phyloP scores from a whole-genome alignment of 2,888 invertebrate species.

The Pammene fasciana region DNA sequence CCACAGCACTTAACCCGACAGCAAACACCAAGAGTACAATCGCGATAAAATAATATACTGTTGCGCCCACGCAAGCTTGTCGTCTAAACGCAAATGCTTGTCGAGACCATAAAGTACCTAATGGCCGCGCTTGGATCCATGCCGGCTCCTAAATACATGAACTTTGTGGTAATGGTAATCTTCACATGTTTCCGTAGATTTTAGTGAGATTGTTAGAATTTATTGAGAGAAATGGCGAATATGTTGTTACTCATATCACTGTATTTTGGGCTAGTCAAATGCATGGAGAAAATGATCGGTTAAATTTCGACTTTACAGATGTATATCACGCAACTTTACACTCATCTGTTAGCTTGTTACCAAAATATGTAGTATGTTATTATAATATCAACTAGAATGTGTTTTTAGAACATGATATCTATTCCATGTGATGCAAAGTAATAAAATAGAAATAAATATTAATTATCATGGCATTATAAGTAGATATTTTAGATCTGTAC shows the following conservation, averaged over 20 bases:
- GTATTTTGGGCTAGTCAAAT: too few relatives aligned
- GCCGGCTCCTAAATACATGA: conserved; percentile 22
- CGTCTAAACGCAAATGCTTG: conserved; percentile 53
- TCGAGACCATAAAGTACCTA: conserved; percentile 55
- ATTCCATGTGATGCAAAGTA: too few relatives aligned
- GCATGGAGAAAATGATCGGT: too few relatives aligned
- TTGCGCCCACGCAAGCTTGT: conserved; percentile 47
- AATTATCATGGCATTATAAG: too few relatives aligned
- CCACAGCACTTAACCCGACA: conserved; percentile 33
- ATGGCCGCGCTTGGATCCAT: conserved; percentile 50
- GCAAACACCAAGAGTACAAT: conserved; percentile 49
- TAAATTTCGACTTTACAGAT: too few relatives aligned
- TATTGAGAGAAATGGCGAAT: not conserved
- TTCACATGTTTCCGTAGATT: conserved; percentile 10
- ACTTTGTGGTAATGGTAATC: conserved; percentile 13
- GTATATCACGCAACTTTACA: too few relatives aligned
- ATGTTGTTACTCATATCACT: too few relatives aligned
- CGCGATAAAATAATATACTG: conserved; percentile 54
- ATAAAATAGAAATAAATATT: too few relatives aligned
- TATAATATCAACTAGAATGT: too few relatives aligned
- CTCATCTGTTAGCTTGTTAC: too few relatives aligned
- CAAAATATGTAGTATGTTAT: too few relatives aligned
- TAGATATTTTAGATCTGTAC: not conserved
- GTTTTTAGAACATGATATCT: too few relatives aligned
- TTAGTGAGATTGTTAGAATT: not conserved